A percentile compares a stretch with the other conserved stretches of the same genome.
phyloP scores from a whole-genome alignment of 2,888 invertebrate genomes.

The Pristionchus fissidentatus region DNA sequence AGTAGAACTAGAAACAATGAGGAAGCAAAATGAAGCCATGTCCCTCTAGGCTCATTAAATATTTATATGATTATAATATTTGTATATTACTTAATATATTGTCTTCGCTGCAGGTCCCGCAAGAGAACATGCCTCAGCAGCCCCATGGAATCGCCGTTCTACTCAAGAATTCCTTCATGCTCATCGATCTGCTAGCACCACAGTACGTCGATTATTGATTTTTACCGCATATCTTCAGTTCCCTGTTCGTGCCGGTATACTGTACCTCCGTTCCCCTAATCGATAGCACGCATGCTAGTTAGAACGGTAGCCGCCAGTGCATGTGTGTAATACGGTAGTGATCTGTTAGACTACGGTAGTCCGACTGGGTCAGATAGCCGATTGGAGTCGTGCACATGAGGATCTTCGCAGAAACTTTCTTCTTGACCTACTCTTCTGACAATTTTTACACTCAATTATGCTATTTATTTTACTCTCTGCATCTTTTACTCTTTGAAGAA shows the following conservation, averaged over 20 bases:
- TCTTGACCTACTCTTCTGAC: background rate
- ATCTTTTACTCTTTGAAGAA: background rate
- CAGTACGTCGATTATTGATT: conserved; percentile 79
- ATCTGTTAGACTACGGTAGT: background rate
- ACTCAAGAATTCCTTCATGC: conserved; percentile 96
- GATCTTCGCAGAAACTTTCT: background rate
- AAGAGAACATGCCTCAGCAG: conserved; percentile 85
- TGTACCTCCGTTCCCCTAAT: background rate
- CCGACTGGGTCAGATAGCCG: background rate
- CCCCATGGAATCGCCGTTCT: conserved; percentile 97
- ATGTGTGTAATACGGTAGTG: conserved; percentile 1
- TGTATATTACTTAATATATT: background rate
- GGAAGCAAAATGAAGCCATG: too few species aligned
- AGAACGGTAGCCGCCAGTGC: too few species aligned
- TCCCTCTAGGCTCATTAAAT: too few species aligned
- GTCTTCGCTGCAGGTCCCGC: conserved; percentile 39
- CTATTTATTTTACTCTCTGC: background rate
- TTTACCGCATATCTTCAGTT: background rate
- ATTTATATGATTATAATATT: background rate
- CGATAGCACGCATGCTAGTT: conserved; percentile 16
- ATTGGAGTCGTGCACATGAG: background rate
- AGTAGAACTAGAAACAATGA: too few species aligned
- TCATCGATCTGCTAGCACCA: conserved; percentile 93
- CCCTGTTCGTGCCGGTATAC: background rate
- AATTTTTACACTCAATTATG: background rate